Evolutionary conservation across 2,888 invertebrate species (phyloP).

Genomic region (Cenopis cana): DNA sequence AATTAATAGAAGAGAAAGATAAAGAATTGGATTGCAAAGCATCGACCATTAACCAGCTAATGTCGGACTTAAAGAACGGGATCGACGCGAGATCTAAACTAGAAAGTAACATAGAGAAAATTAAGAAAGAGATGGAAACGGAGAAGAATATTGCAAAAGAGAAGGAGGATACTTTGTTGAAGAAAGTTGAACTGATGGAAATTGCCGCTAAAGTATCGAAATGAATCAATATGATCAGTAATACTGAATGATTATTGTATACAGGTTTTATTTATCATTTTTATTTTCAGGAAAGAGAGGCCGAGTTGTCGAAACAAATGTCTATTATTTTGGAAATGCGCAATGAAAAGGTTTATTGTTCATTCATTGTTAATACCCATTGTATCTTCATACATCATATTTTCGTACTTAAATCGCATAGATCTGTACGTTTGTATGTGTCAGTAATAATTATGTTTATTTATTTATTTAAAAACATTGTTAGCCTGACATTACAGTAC

Average conservation of each 20-base stretch:
- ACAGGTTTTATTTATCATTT: background rate
- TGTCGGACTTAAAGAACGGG: slow-evolving; percentile 57
- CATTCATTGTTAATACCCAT: too few species aligned
- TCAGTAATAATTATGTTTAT: background rate
- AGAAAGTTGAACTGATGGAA: slow-evolving; percentile 54
- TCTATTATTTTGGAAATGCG: slow-evolving; percentile 61
- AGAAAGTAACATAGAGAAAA: slow-evolving; percentile 51
- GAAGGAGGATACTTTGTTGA: slow-evolving; percentile 49
- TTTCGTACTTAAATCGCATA: background rate
- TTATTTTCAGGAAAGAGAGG: slow-evolving; percentile 60
- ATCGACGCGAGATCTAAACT: slow-evolving; percentile 53
- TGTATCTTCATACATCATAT: background rate
- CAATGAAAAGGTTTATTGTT: slow-evolving; percentile 61
- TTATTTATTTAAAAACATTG: too few species aligned
- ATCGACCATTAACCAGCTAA: slow-evolving; percentile 56
- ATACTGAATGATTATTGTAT: background rate
- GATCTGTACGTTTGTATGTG: background rate
- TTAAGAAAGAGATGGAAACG: slow-evolving; percentile 52
- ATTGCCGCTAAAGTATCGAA: slow-evolving; percentile 49
- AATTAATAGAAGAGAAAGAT: slow-evolving; percentile 48
- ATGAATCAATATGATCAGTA: background rate
- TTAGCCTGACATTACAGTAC: too few species aligned
- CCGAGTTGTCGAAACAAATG: slow-evolving; percentile 62
- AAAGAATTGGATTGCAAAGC: slow-evolving; percentile 56
- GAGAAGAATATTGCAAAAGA: slow-evolving; percentile 52